Evolutionary conservation across 2,113 vertebrate genomes (phyloP).

Genomic region (Myotis lucifugus): DNA sequence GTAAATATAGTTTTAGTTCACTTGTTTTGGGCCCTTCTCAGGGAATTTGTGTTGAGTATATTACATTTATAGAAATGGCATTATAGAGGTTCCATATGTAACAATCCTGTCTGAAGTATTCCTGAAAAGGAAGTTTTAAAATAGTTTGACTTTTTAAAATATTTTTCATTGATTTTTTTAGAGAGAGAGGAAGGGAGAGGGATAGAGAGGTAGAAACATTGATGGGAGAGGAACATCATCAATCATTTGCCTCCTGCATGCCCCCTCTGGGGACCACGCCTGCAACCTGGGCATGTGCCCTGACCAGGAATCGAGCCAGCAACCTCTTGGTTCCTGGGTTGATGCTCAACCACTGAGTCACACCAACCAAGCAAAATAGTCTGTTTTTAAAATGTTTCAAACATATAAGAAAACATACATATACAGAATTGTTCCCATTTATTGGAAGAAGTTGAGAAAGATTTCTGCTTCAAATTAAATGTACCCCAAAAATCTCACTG

Average conservation of each 20-base stretch:
- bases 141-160: slow-evolving; percentile 29
- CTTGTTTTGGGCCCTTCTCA: neutral
- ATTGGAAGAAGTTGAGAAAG: slow-evolving; percentile 21
- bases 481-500: neutral
- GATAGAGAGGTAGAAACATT: no score
- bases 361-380: neutral
- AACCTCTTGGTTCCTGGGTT: no score
- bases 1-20: slow-evolving; percentile 23
- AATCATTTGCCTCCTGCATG: no score
- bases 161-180: neutral
- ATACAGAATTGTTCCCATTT: slow-evolving; percentile 19
- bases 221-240: no score
- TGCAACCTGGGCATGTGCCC: no score
- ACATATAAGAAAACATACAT: neutral
- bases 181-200: no score
- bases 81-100: neutral
- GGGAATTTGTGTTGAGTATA: neutral
- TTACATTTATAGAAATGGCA: neutral
- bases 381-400: slow-evolving; percentile 30
- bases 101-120: neutral
- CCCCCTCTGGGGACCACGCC: no score
- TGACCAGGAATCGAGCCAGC: no score
- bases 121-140: slow-evolving; percentile 9
- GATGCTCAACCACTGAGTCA: no score
- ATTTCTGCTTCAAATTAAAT: slow-evolving; percentile 52